These are phyloP conservation scores for Himalopsyche anomala DNA, from an alignment of 2,888 invertebrate genomes.

Conservation along the genomic window DNA sequence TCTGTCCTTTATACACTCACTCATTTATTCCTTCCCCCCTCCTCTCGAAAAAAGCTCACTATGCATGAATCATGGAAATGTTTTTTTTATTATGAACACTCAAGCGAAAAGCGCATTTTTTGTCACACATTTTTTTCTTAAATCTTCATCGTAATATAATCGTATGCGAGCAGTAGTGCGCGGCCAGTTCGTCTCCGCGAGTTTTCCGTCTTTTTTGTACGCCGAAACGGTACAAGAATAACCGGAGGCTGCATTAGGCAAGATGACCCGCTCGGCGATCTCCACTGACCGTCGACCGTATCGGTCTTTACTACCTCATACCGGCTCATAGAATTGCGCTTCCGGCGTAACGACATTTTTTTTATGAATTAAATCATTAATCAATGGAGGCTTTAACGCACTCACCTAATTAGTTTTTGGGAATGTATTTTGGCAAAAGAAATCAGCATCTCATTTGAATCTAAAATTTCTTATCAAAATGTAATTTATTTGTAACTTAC, in stretches of 20 bases:
- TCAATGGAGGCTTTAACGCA: background rate
- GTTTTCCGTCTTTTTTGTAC: slow-evolving; percentile 20
- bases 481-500: too few relatives aligned
- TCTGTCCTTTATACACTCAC: background rate
- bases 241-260: slow-evolving; percentile 44
- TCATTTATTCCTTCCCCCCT: background rate
- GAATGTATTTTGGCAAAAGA: background rate
- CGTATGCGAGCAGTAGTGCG: slow-evolving; percentile 18
- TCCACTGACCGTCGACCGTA: background rate
- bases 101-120: background rate
- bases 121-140: background rate
- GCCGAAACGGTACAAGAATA: slow-evolving; percentile 46
- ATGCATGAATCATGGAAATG: background rate
- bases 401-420: background rate
- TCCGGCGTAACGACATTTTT: slow-evolving; percentile 8
- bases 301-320: background rate
- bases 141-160: background rate
- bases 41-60: background rate
- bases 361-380: slow-evolving; percentile 15
- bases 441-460: too few relatives aligned
- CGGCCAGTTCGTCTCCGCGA: background rate
- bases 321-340: background rate
- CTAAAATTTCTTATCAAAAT: too few relatives aligned
- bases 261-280: slow-evolving; percentile 25
- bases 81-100: background rate